These are phyloP conservation scores for Eclectus roratus DNA, from an alignment of 2,113 vertebrate genomes.

Conservation along the genomic window DNA sequence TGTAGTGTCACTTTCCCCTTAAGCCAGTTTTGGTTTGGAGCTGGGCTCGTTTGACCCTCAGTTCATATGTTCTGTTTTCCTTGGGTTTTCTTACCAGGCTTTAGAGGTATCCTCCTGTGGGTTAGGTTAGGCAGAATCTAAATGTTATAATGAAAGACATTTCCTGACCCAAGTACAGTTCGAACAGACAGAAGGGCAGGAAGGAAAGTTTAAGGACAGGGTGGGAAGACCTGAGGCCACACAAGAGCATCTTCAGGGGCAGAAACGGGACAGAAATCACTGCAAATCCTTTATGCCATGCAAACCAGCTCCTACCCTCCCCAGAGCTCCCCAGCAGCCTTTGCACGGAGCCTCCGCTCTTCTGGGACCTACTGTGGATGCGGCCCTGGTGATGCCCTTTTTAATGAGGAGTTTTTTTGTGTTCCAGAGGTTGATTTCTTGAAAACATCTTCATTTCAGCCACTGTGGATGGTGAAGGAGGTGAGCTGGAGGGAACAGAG, in stretches of 20 bases:
- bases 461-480: neutral
- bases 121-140: neutral
- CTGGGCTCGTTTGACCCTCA: neutral
- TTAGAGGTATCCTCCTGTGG: neutral
- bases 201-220: neutral
- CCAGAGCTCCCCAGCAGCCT: neutral
- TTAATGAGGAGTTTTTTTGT: neutral
- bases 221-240: neutral
- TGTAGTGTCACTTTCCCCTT: neutral
- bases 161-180: neutral
- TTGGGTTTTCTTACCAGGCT: neutral
- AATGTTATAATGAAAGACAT: neutral
- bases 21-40: neutral
- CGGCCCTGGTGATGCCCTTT: neutral
- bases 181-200: neutral
- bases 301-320: neutral
- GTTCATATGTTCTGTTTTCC: neutral
- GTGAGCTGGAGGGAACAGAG: neutral
- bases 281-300: neutral
- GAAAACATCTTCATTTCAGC: neutral
- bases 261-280: neutral
- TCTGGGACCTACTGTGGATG: neutral
- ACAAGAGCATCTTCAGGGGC: neutral
- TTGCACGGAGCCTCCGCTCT: fast-evolving
- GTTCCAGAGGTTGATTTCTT: neutral